phyloP scores from a whole-genome alignment of 2,797 vertebrate genomes.

The Coluber constrictor region DNA sequence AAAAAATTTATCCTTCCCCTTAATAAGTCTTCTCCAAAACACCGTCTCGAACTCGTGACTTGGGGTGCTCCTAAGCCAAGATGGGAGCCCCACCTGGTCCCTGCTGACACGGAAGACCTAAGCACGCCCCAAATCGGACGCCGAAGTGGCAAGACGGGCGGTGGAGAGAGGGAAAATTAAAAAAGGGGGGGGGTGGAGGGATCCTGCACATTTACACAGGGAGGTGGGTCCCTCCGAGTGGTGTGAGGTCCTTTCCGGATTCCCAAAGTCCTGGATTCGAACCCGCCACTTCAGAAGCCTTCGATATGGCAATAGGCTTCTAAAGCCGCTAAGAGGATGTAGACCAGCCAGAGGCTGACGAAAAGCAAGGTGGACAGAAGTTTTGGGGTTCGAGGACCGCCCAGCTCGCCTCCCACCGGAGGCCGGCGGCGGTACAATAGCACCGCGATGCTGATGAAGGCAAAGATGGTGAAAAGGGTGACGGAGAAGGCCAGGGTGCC shows the following conservation, averaged over 20 bases:
- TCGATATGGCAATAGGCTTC: slow-evolving; percentile 83
- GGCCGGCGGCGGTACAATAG: slow-evolving; percentile 81
- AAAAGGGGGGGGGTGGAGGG: neutral
- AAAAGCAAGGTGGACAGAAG: slow-evolving; percentile 78
- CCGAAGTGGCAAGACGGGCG: neutral
- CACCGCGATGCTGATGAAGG: slow-evolving; percentile 68
- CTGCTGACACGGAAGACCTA: neutral
- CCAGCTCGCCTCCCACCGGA: slow-evolving; percentile 76
- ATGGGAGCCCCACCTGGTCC: neutral
- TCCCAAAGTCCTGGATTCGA: neutral
- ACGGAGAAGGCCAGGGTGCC: slow-evolving; percentile 85
- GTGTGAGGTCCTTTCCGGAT: neutral
- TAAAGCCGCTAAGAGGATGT: slow-evolving; percentile 81
- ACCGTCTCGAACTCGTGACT: neutral
- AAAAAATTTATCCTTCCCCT: neutral
- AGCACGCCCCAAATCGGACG: neutral
- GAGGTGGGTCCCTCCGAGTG: neutral
- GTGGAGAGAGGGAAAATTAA: neutral
- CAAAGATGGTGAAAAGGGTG: slow-evolving; percentile 83
- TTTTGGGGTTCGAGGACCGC: slow-evolving; percentile 81
- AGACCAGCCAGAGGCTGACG: slow-evolving; percentile 79
- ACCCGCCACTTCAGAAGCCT: slow-evolving; percentile 70
- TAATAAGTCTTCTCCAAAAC: neutral
- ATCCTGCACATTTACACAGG: neutral
- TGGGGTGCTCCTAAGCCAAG: neutral